Evolutionary conservation across 2,113 vertebrate genomes (phyloP), one percentile per base, ranked within the genome.

Genomic region (Hyaena hyaena): DNA sequence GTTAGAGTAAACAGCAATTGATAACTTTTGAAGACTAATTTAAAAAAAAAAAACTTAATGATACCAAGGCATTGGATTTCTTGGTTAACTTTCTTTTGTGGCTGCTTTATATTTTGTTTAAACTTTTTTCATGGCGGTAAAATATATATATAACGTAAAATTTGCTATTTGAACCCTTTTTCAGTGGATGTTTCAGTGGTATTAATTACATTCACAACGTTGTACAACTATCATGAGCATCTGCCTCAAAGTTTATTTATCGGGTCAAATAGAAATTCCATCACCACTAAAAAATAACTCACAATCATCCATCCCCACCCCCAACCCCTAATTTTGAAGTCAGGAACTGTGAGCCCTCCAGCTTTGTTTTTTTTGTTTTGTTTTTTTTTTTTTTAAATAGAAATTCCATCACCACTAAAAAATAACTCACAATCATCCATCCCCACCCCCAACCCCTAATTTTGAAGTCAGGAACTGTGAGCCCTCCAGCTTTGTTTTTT

Each of bases 361-460:
- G 53, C 28, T 15, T 90, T 31, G 16, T 35, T 93, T 43, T n/a
- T 10, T 7, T 77, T n/a, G n/a, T n/a, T 15, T 90, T 31, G 16
- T 35, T 93, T 43, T n/a, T 10, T 7, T 77, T 35, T 93, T 43
- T n/a, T 10, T 7, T 77, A 17, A 53, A 23, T 3, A 74, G 53
- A 58, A 55, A 35, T 31, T 35, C 28, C 61, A 9, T 16, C 43
- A 24, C 33, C 33, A 5, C 24, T 14, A 48, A 58, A 11, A 21
- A 68, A 2, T 66, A 33, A 35, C 19, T 69, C 23, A 26, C 68
- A 61, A 1, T 21, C 48, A 28, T 9, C 66, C 4, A 39, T 76
- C 14, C 4, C 2, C 3, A 21, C 7, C 3, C 0, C 0, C 7
- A 45, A 2, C 28, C 35, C 4, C 1, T 31, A 17, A 26, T 48